Base-by-base conservation (phyloP, 2,888 invertebrate genomes). In the Chouioia cunea region DNA sequence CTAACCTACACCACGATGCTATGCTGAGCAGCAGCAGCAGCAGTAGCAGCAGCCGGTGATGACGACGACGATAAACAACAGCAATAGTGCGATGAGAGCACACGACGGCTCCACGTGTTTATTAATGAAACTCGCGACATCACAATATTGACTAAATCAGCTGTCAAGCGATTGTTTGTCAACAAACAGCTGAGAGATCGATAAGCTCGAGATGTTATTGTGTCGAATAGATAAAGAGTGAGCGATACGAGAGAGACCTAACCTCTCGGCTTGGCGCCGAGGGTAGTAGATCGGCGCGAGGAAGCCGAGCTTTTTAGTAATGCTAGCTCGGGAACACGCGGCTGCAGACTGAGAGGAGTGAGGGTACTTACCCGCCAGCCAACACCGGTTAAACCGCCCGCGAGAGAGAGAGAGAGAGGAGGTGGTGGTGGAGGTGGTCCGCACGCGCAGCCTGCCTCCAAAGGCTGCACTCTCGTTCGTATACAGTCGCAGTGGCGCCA, bases 261-360 rank as follows among this genome's bases (percentile, higher is more conserved):
- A 75, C 75, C 74, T 74, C 67, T 68, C 68, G 47, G 65, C 74
- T 65, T 75, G 77, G 76, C 73, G 74, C 68, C 73, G 63, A 70
- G 74, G 74, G 75, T 73, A 75, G 75, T 74, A 74, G 76, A 72
- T 74, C 76, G 81, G 80, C 79, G 79, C 79, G 80, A 81, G 82
- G 80, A 80, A 80, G 80, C 82, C 78, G 80, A 79, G 77, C 78
- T 23, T 22, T 23, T 14, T 23, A 14, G 78, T 73, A 78, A 77
- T 82, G 79, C 80, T 81, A 80, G 81, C 84, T 83, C 85, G 83
- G 83, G 83, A 82, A 81, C 84, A 85, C 83, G 84, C 84, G 84
- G 83, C 82, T 84, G 84, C 85, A 83, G 83, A 84, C 84, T 85
- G 84, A 78, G 77, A 77, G 77, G 81, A 79, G 78, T 77, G 83